Percentiles rank a stretch among this genome's conserved stretches.
Evolutionary conservation across 2,888 invertebrate species (phyloP).

Genomic region (Caradrina clavipalpis): DNA sequence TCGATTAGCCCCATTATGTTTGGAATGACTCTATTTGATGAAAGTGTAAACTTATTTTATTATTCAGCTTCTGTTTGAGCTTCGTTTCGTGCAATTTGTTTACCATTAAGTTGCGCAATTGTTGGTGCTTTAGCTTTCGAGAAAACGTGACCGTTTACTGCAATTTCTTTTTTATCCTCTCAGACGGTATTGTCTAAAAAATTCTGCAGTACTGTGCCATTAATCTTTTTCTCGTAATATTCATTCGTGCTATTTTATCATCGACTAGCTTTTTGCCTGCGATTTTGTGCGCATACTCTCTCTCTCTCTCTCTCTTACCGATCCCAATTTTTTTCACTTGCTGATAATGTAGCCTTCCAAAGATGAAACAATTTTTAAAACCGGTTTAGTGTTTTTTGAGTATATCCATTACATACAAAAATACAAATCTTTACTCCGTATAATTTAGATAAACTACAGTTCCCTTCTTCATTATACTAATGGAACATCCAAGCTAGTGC

Average conservation of each 20-base stretch:
- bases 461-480: conserved; percentile 27
- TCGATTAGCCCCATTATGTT: conserved; percentile 75
- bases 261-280: background rate
- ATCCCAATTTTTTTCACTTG: too few species aligned
- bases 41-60: conserved; percentile 54
- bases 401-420: too few species aligned
- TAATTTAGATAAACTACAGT: background rate
- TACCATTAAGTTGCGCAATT: conserved; percentile 42
- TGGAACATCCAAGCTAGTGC: conserved; percentile 10
- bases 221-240: conserved; percentile 12
- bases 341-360: too few species aligned
- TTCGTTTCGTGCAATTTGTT: conserved; percentile 54
- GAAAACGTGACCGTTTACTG: conserved; percentile 48
- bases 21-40: conserved; percentile 77
- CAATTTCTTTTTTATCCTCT: conserved; percentile 43
- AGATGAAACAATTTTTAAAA: too few species aligned
- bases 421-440: too few species aligned
- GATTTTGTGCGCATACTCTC: too few species aligned
- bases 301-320: too few species aligned
- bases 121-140: conserved; percentile 33
- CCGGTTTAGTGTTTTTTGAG: too few species aligned
- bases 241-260: conserved; percentile 10
- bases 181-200: conserved; percentile 5
- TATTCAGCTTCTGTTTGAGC: conserved; percentile 44
- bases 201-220: background rate